Percentiles rank a stretch among this genome's conserved stretches.
These are phyloP conservation scores for Campopleginae sp. DNA, from an alignment of 2,888 invertebrate genomes.

Conservation along the genomic window DNA sequence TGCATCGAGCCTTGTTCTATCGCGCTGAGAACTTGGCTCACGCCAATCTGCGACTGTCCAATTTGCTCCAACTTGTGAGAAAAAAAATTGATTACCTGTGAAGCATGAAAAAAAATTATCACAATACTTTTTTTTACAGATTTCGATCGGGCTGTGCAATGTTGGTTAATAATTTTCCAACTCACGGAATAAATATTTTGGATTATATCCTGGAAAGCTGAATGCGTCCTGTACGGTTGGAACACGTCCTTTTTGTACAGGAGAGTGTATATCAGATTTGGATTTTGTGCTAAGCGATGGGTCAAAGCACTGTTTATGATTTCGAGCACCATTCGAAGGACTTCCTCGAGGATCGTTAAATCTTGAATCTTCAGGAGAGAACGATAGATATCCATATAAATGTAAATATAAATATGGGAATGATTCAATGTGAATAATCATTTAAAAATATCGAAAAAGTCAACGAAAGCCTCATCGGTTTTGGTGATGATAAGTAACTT, in stretches of 20 bases:
- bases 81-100: conserved; percentile 89
- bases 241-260: conserved; percentile 97
- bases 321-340: conserved; percentile 97
- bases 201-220: conserved; percentile 96
- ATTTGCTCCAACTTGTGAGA: conserved; percentile 87
- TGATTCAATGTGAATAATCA: too few species aligned
- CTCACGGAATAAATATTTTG: conserved; percentile 97
- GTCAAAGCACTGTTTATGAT: conserved; percentile 98
- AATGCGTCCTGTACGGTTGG: conserved; percentile 93
- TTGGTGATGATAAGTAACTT: neutral
- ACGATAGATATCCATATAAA: neutral
- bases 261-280: conserved; percentile 97
- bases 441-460: neutral
- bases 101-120: conserved; percentile 17
- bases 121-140: neutral
- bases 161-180: conserved; percentile 32
- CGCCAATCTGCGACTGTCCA: conserved; percentile 89
- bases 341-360: conserved; percentile 96
- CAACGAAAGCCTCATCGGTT: neutral
- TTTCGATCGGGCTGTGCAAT: too few species aligned
- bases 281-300: conserved; percentile 93
- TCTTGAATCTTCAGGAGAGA: conserved; percentile 90
- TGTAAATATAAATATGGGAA: too few species aligned
- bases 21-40: conserved; percentile 93
- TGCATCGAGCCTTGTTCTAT: conserved; percentile 96